A percentile compares a stretch with the other conserved stretches of the same genome.
Conservation (phyloP, 2,113 vertebrate genomes). For the Misgurnus mizolepis region DNA sequence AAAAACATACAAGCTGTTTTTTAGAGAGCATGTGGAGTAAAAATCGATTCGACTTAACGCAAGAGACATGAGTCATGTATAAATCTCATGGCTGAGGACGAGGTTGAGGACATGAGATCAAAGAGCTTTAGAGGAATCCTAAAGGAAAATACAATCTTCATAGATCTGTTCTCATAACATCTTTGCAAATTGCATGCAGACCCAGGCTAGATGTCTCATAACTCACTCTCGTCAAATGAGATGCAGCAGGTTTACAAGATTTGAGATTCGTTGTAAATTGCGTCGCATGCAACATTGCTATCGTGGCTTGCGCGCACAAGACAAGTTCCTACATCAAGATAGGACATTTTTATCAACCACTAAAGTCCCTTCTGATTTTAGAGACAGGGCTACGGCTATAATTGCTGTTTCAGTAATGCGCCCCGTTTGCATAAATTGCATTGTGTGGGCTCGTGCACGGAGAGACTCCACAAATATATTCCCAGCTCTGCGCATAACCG, state of each 20-base stretch:
- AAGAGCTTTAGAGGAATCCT: conserved; percentile 38
- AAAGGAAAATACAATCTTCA: conserved; percentile 38
- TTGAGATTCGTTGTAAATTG: background rate
- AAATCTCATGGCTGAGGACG: conserved; percentile 32
- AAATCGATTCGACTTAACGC: conserved; percentile 21
- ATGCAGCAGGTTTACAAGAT: conserved; percentile 14
- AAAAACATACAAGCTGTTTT: conserved; percentile 34
- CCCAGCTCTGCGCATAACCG: background rate
- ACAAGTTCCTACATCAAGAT: conserved; percentile 1
- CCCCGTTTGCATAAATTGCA: background rate
- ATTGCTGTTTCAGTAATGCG: background rate
- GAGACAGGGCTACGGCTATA: background rate
- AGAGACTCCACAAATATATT: conserved; percentile 19
- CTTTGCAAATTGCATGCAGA: conserved; percentile 17
- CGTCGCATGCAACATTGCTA: background rate
- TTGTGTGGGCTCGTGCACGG: conserved; percentile 16
- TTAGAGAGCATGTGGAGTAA: conserved; percentile 16
- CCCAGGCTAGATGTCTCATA: background rate
- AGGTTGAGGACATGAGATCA: conserved; percentile 29
- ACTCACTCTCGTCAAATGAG: conserved; percentile 16
- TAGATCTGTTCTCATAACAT: conserved; percentile 35
- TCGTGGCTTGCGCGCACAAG: conserved; percentile 5
- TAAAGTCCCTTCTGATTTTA: conserved; percentile 9
- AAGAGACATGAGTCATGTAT: conserved; percentile 37
- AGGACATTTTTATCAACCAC: background rate